phyloP scores from a whole-genome alignment of 2,113 vertebrate genomes.

The Passer domesticus region DNA sequence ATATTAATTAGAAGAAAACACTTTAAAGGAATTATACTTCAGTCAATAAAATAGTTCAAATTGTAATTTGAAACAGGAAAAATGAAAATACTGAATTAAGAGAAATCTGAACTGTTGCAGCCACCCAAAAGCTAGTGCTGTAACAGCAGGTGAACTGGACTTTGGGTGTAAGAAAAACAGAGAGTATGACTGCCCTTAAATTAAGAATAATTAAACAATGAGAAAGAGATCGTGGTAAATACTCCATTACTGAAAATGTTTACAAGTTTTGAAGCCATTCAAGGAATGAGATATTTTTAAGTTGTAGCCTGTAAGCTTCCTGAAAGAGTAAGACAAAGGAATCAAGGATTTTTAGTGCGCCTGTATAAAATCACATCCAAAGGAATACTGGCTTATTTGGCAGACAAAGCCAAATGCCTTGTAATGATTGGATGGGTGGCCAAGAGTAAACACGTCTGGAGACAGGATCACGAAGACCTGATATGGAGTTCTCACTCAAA shows the following conservation, averaged over 20 bases:
- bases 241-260: background rate
- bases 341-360: background rate
- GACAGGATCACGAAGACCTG: background rate
- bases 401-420: background rate
- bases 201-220: background rate
- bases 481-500: background rate
- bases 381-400: background rate
- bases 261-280: background rate
- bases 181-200: background rate
- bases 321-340: background rate
- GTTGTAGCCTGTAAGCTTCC: background rate
- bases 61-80: background rate
- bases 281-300: background rate
- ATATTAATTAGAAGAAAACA: conserved; percentile 1
- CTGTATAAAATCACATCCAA: background rate
- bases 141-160: background rate
- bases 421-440: background rate
- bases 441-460: background rate
- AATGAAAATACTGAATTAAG: background rate
- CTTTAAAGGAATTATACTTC: background rate
- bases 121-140: background rate
- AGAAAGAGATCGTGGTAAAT: background rate
- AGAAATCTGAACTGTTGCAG: background rate
- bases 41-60: background rate
- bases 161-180: background rate